Evolutionary conservation across 2,113 vertebrate genomes (phyloP).

Genomic region (Epinephelus cyanopodus): DNA sequence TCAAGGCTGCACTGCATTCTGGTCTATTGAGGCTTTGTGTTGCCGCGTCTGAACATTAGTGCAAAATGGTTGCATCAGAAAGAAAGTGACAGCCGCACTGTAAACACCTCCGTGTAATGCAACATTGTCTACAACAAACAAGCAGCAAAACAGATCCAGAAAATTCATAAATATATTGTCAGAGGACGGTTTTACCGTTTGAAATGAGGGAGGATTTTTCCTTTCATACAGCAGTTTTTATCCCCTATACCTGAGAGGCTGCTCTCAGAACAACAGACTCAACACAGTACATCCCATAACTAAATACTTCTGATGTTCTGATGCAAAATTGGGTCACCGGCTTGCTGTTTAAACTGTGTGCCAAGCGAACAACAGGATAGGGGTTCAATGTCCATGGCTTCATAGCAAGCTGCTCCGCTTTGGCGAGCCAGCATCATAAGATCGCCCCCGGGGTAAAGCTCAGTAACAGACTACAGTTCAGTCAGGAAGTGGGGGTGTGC

Average conservation of each 20-base stretch:
- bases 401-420: slow-evolving; percentile 64
- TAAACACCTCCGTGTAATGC: neutral
- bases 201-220: slow-evolving; percentile 23
- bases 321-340: slow-evolving; percentile 71
- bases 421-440: slow-evolving; percentile 62
- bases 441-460: slow-evolving; percentile 64
- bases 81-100: neutral
- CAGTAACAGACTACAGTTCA: slow-evolving; percentile 53
- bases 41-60: neutral
- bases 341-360: slow-evolving; percentile 52
- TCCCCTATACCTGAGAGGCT: slow-evolving; percentile 44
- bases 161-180: slow-evolving; percentile 18
- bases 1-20: neutral
- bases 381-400: slow-evolving; percentile 62
- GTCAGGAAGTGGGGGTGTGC: slow-evolving; percentile 34
- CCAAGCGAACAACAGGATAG: slow-evolving; percentile 69
- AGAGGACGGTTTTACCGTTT: slow-evolving; percentile 28
- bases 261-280: slow-evolving; percentile 45
- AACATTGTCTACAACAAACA: slow-evolving; percentile 12
- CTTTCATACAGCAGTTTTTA: slow-evolving; percentile 27
- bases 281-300: slow-evolving; percentile 47
- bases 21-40: neutral
- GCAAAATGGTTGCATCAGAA: neutral
- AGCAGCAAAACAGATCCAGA: neutral
- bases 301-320: slow-evolving; percentile 59